A percentile compares a stretch with the other conserved stretches of the same genome.
Conservation (phyloP, 2,797 vertebrate species). For the Craterocephalus amniculus region DNA sequence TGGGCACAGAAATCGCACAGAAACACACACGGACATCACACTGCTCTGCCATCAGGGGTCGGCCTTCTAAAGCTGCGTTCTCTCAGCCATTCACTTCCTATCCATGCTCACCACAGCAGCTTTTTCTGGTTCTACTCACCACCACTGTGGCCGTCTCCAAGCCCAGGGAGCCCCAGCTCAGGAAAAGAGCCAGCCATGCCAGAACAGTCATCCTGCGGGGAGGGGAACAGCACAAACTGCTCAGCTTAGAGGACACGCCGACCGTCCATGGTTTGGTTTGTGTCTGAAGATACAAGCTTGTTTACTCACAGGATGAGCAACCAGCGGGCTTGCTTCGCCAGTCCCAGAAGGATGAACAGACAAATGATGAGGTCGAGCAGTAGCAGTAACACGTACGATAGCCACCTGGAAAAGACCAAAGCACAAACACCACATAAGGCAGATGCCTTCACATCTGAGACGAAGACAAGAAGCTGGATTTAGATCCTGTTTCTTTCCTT, state of each 20-base stretch:
- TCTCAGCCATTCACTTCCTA: slow-evolving; percentile 42
- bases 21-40: slow-evolving; percentile 37
- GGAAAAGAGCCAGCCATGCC: slow-evolving; percentile 90
- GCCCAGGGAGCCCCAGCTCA: slow-evolving; percentile 93
- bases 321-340: slow-evolving; percentile 94
- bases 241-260: slow-evolving; percentile 44
- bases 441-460: neutral
- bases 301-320: slow-evolving; percentile 90
- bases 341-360: slow-evolving; percentile 91
- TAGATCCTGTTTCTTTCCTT: neutral
- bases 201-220: slow-evolving; percentile 89
- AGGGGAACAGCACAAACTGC: slow-evolving; percentile 37
- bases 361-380: slow-evolving; percentile 90
- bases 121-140: slow-evolving; percentile 77
- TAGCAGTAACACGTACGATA: slow-evolving; percentile 89
- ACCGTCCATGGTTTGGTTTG: slow-evolving; percentile 23
- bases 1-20: slow-evolving; percentile 57
- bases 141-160: slow-evolving; percentile 91
- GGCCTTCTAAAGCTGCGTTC: slow-evolving; percentile 42
- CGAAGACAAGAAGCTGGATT: neutral
- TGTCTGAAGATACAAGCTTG: slow-evolving; percentile 20
- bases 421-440: neutral
- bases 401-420: slow-evolving; percentile 83
- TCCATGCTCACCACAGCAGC: slow-evolving; percentile 12
- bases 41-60: slow-evolving; percentile 43